phyloP scores from a whole-genome alignment of 2,113 vertebrate genomes.

The Antennarius striatus region DNA sequence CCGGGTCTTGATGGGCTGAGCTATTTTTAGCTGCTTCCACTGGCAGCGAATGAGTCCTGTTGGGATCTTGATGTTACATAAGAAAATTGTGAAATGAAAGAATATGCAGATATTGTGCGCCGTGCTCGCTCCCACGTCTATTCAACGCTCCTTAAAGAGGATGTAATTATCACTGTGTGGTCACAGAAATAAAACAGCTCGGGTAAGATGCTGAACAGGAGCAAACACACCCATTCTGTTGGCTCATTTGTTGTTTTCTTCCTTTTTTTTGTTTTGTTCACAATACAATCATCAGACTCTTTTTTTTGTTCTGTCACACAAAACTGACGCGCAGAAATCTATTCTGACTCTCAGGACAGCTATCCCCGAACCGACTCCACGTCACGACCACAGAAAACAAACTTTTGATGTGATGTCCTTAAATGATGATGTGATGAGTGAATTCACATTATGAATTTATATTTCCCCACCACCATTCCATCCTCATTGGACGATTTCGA shows the following conservation, averaged over 20 bases:
- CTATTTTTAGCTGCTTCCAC: slow-evolving; percentile 76
- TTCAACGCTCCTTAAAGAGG: slow-evolving; percentile 14
- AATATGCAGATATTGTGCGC: slow-evolving; percentile 20
- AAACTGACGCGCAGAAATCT: too few relatives aligned
- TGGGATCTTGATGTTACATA: slow-evolving; percentile 72
- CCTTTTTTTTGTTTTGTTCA: background rate
- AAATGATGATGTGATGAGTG: too few relatives aligned
- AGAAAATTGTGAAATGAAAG: slow-evolving; percentile 57
- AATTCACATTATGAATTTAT: too few relatives aligned
- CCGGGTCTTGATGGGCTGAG: slow-evolving; percentile 68
- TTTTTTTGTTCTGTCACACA: too few relatives aligned
- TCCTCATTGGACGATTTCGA: too few relatives aligned
- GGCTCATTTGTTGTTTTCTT: background rate
- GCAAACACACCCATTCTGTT: background rate
- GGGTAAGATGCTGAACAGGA: slow-evolving; percentile 16
- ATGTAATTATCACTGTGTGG: slow-evolving; percentile 1
- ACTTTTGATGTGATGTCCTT: too few relatives aligned
- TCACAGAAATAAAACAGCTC: slow-evolving; percentile 11
- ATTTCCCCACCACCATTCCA: too few relatives aligned
- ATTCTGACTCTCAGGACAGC: too few relatives aligned
- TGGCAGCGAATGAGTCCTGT: slow-evolving; percentile 60
- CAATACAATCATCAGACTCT: background rate
- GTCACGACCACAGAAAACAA: too few relatives aligned
- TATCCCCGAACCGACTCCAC: too few relatives aligned
- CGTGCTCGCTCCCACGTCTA: slow-evolving; percentile 2